These are phyloP conservation scores for Callorhinus ursinus DNA, from an alignment of 2,113 vertebrate genomes.

Conservation along the genomic window DNA sequence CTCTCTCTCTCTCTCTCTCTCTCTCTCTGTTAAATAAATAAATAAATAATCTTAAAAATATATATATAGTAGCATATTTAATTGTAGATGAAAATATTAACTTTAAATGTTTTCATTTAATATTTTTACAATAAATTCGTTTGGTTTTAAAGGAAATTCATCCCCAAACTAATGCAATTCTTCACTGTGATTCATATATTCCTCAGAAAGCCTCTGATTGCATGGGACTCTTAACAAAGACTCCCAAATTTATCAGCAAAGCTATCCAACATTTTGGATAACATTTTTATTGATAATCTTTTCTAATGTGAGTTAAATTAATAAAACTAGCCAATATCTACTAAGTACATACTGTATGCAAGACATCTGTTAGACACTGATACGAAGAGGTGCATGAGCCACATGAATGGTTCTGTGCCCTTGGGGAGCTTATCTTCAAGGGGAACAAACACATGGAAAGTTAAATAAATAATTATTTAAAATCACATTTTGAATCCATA, in stretches of 20 bases:
- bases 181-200: constrained; percentile 8
- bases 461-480: constrained; percentile 38
- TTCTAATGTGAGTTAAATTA: constrained; percentile 21
- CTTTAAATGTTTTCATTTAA: constrained; percentile 43
- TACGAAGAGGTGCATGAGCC: not conserved
- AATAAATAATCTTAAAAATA: no score
- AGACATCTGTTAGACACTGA: constrained; percentile 1
- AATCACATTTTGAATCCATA: constrained; percentile 33
- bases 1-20: no score
- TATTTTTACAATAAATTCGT: constrained; percentile 28
- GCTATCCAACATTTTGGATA: constrained; percentile 11
- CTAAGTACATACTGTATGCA: not conserved
- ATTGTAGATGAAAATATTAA: constrained; percentile 30
- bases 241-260: constrained; percentile 1
- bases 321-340: not conserved
- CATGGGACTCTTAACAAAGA: constrained; percentile 15
- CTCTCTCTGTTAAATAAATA: no score
- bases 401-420: not conserved
- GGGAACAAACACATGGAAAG: constrained; percentile 26
- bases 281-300: constrained; percentile 2
- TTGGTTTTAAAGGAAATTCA: constrained; percentile 26
- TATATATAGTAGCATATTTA: not conserved
- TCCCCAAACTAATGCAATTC: not conserved
- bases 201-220: not conserved
- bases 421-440: not conserved